A percentile compares a stretch with the other conserved stretches of the same genome.
Evolutionary conservation across 2,888 invertebrate genomes (phyloP).

Genomic region (Calameuta idolon): DNA sequence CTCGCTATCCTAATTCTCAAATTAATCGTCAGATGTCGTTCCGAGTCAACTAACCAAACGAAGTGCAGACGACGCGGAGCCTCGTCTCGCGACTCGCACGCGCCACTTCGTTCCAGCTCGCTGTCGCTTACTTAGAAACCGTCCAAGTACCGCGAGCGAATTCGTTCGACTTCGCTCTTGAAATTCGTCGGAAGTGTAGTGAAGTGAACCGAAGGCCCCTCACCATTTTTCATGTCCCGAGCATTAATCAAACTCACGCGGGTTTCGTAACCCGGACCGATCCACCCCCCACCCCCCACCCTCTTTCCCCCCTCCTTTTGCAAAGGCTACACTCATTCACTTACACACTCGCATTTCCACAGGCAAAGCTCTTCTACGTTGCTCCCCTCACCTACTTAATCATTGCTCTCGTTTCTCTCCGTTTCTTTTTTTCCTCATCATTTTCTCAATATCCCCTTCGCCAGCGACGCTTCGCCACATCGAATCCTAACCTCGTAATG

Average conservation of each 20-base stretch:
- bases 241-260: constrained; percentile 54
- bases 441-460: not conserved
- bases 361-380: not conserved
- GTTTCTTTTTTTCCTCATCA: not conserved
- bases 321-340: not conserved
- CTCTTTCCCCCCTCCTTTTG: not conserved
- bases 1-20: not conserved
- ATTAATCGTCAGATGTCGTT: constrained; percentile 1
- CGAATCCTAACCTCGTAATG: constrained; percentile 31
- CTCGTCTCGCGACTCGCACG: not conserved
- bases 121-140: not conserved
- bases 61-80: not conserved
- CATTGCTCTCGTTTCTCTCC: not conserved
- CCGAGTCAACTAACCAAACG: not conserved
- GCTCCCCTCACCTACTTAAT: not conserved
- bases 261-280: not conserved
- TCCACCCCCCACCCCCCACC: not conserved
- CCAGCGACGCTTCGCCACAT: not conserved
- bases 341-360: not conserved
- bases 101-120: not conserved
- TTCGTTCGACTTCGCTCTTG: constrained; percentile 22
- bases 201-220: constrained; percentile 32
- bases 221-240: constrained; percentile 52
- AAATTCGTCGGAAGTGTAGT: constrained; percentile 22
- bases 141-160: constrained; percentile 13